A percentile compares a stretch with the other conserved stretches of the same genome.
Conservation (phyloP, 2,888 invertebrate species). For the Spodoptera picta region DNA sequence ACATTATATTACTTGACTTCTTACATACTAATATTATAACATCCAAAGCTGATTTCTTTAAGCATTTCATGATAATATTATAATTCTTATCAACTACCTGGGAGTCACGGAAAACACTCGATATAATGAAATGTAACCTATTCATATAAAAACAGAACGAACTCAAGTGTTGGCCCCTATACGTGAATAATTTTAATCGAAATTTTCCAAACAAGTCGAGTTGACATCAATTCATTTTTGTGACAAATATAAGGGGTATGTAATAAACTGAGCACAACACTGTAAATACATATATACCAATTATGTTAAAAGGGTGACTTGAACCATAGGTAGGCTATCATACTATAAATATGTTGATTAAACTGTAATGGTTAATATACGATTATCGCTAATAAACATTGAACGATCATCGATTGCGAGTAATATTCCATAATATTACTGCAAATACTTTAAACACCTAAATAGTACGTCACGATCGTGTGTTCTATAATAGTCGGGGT, state of each 20-base stretch:
- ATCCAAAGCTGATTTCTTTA: constrained; percentile 59
- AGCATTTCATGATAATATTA: constrained; percentile 47
- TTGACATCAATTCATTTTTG: too few species aligned
- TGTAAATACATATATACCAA: too few species aligned
- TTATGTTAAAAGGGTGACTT: too few species aligned
- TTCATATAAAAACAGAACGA: constrained; percentile 34
- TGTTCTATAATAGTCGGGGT: constrained; percentile 2
- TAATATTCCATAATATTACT: constrained; percentile 18
- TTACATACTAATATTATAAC: constrained; percentile 56
- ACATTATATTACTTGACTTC: constrained; percentile 45
- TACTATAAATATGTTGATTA: constrained; percentile 16
- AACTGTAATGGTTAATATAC: constrained; percentile 25
- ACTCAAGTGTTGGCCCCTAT: constrained; percentile 57
- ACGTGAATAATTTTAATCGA: constrained; percentile 26
- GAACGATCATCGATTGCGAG: constrained; percentile 27
- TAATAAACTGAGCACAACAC: too few species aligned
- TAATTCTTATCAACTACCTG: constrained; percentile 40
- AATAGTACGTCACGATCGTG: constrained; percentile 16
- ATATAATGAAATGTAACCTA: constrained; percentile 26
- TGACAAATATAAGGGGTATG: constrained; percentile 5
- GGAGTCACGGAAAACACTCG: constrained; percentile 23
- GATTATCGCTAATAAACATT: constrained; percentile 38
- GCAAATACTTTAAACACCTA: constrained; percentile 40
- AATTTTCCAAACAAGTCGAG: too few species aligned
- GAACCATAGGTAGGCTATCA: too few species aligned